A percentile compares a stretch with the other conserved stretches of the same genome.
These are phyloP conservation scores for Zeuzera pyrina DNA, from an alignment of 2,888 invertebrate genomes.

Conservation along the genomic window DNA sequence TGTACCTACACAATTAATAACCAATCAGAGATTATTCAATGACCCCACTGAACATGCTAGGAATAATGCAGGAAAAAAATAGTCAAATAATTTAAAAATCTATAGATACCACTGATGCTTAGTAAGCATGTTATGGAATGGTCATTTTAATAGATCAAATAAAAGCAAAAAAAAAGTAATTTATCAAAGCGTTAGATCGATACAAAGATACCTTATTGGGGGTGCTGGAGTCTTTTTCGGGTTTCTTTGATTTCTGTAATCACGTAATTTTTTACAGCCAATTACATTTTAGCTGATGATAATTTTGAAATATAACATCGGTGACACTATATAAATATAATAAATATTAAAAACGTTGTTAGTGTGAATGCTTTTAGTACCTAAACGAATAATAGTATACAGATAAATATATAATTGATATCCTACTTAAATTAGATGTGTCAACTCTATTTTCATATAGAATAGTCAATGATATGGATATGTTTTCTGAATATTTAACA, in stretches of 20 bases:
- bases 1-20: constrained; percentile 4
- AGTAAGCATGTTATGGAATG: constrained; percentile 21
- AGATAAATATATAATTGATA: too few species aligned
- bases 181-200: constrained; percentile 23
- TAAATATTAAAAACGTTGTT: too few species aligned
- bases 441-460: too few species aligned
- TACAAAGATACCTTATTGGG: constrained; percentile 78
- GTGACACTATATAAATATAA: too few species aligned
- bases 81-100: constrained; percentile 16
- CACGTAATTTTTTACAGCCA: constrained; percentile 37
- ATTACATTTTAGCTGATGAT: constrained; percentile 14
- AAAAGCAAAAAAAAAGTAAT: constrained; percentile 20
- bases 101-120: constrained; percentile 32
- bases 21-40: constrained; percentile 25
- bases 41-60: constrained; percentile 43
- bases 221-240: constrained; percentile 79
- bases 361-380: too few species aligned
- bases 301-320: neutral
- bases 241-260: constrained; percentile 86
- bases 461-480: too few species aligned
- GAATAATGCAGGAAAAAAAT: constrained; percentile 19
- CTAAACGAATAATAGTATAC: too few species aligned
- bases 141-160: neutral
- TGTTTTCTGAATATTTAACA: too few species aligned
- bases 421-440: too few species aligned